Evolutionary conservation across 2,113 vertebrate species (phyloP).

Genomic region (Chinchilla lanigera): DNA sequence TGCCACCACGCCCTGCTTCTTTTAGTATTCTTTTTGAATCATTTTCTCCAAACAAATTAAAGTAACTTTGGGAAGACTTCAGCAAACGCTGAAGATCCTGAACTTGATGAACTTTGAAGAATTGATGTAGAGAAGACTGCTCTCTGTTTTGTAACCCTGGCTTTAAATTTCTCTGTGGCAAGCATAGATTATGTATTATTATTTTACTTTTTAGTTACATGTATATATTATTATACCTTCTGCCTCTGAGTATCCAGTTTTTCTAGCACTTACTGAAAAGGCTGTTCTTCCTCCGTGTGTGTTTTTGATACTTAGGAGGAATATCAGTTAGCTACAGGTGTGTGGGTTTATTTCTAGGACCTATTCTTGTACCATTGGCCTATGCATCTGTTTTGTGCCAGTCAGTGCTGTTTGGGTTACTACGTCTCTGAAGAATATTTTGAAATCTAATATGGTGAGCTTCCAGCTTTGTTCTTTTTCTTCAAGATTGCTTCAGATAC

Average conservation of each 20-base stretch:
- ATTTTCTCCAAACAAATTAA: neutral
- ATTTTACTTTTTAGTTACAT: neutral
- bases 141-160: neutral
- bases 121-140: neutral
- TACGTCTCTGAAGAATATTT: neutral
- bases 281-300: neutral
- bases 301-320: neutral
- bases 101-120: conserved; percentile 9
- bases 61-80: conserved; percentile 6
- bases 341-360: neutral
- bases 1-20: too few species aligned
- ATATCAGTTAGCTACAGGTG: neutral
- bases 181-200: neutral
- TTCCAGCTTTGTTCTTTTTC: neutral
- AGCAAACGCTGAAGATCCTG: neutral
- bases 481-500: neutral
- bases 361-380: neutral
- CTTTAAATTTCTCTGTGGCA: conserved; percentile 47
- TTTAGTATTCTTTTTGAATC: neutral
- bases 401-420: neutral
- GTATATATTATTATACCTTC: neutral
- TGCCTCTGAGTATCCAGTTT: neutral
- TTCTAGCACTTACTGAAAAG: neutral
- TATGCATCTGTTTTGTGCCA: neutral
- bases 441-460: neutral